A percentile compares a stretch with the other conserved stretches of the same genome.
Evolutionary conservation across 1,140 invertebrate species (phyloP).

Genomic region (Bombus superbus): DNA sequence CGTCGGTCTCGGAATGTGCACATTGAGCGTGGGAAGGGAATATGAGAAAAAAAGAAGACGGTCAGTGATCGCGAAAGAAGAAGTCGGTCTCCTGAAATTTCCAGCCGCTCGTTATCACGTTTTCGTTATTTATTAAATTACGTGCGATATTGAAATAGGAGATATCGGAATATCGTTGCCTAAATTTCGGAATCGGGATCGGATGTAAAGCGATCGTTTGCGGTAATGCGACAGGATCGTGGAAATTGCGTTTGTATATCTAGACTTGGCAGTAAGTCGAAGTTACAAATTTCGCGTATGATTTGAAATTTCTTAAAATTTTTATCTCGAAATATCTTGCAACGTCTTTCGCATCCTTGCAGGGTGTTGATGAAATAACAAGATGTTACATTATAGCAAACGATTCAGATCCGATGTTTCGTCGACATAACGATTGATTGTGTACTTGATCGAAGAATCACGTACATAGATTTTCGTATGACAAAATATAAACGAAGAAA

Average conservation of each 20-base stretch:
- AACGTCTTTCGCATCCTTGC: not conserved
- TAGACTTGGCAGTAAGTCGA: constrained; percentile 44
- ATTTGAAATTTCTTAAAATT: not conserved
- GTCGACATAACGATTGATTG: not conserved
- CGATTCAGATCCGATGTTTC: constrained; percentile 2
- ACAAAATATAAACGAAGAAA: constrained; percentile 19
- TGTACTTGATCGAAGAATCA: not conserved
- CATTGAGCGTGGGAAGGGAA: constrained; percentile 17
- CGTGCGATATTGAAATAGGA: not conserved
- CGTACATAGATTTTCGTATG: not conserved
- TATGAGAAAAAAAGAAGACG: constrained; percentile 16
- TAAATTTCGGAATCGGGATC: not conserved
- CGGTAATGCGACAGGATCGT: constrained; percentile 3
- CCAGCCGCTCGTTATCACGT: constrained; percentile 13
- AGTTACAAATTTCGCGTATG: not conserved
- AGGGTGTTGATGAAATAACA: too few species aligned
- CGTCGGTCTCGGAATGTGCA: constrained; percentile 10
- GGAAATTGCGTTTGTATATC: not conserved
- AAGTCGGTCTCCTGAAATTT: constrained; percentile 46
- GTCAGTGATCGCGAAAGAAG: constrained; percentile 30
- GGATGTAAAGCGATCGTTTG: not conserved
- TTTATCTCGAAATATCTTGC: not conserved
- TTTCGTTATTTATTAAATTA: not conserved
- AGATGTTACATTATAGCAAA: constrained; percentile 14
- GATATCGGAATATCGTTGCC: not conserved